phyloP scores from a whole-genome alignment of 1,140 invertebrate species.

The Brachionus rubens region DNA sequence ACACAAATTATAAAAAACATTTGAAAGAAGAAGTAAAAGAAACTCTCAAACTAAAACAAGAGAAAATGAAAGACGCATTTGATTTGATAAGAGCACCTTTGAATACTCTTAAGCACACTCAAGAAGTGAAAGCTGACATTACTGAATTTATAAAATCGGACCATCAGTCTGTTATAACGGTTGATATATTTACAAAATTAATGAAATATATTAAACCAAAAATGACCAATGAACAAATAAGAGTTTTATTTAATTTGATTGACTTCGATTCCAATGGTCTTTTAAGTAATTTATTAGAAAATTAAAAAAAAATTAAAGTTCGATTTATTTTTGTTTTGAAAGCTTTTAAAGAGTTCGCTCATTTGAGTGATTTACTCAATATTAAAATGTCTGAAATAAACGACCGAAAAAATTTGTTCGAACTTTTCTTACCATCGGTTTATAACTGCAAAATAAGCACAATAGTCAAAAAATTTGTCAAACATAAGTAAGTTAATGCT shows the following conservation, averaged over 20 bases:
- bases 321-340: slow-evolving; percentile 41
- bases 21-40: slow-evolving; percentile 63
- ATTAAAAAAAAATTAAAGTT: background rate
- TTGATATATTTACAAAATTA: slow-evolving; percentile 55
- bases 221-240: slow-evolving; percentile 56
- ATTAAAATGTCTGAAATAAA: slow-evolving; percentile 61
- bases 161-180: slow-evolving; percentile 52
- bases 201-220: slow-evolving; percentile 55
- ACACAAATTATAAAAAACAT: slow-evolving; percentile 64
- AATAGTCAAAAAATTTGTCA: slow-evolving; percentile 55
- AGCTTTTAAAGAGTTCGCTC: slow-evolving; percentile 61
- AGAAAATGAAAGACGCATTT: slow-evolving; percentile 59
- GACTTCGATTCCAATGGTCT: slow-evolving; percentile 56
- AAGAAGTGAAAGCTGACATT: background rate
- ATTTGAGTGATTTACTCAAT: slow-evolving; percentile 61
- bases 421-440: slow-evolving; percentile 52
- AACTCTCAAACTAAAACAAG: slow-evolving; percentile 58
- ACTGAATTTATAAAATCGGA: slow-evolving; percentile 31
- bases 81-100: slow-evolving; percentile 53
- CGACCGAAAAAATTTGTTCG: slow-evolving; percentile 58
- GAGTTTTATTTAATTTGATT: slow-evolving; percentile 60
- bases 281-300: slow-evolving; percentile 52
- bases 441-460: slow-evolving; percentile 58
- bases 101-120: slow-evolving; percentile 47
- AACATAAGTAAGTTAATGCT: slow-evolving; percentile 56